Percentiles rank a stretch among this genome's conserved stretches.
phyloP scores from a whole-genome alignment of 2,113 vertebrate species.

The Microcebus lehilahytsara region DNA sequence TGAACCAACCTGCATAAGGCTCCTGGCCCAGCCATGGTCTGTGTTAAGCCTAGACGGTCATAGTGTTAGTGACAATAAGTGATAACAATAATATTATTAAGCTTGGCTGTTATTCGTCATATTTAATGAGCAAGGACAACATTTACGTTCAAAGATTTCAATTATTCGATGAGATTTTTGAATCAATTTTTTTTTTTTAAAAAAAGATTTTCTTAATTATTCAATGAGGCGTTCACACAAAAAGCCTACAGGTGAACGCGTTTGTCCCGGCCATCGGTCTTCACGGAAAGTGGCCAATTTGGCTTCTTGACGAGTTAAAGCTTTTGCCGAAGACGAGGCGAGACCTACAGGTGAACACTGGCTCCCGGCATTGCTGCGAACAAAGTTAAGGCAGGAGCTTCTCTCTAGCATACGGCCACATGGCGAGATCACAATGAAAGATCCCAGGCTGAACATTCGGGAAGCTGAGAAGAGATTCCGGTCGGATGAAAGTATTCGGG shows the following conservation, averaged over 20 bases:
- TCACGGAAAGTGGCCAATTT: neutral
- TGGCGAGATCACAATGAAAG: neutral
- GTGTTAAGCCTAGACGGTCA: neutral
- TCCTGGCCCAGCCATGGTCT: neutral
- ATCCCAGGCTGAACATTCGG: neutral
- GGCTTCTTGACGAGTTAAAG: neutral
- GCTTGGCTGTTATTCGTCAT: neutral
- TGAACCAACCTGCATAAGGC: neutral
- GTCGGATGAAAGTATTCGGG: neutral
- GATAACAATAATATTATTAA: neutral
- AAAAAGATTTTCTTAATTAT: neutral
- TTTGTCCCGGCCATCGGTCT: neutral
- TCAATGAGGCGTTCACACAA: neutral
- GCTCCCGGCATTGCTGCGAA: neutral
- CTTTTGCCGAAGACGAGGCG: neutral
- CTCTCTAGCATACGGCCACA: neutral
- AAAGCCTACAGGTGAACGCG: neutral
- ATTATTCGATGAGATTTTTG: no score
- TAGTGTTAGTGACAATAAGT: neutral
- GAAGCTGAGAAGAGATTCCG: neutral
- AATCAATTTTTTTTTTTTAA: neutral
- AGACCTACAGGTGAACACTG: fast-evolving
- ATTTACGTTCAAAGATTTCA: neutral
- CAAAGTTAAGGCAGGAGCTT: neutral
- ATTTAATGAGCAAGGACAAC: neutral